Conservation (phyloP, 2,888 invertebrate genomes). For the Drosophila bunnanda region DNA sequence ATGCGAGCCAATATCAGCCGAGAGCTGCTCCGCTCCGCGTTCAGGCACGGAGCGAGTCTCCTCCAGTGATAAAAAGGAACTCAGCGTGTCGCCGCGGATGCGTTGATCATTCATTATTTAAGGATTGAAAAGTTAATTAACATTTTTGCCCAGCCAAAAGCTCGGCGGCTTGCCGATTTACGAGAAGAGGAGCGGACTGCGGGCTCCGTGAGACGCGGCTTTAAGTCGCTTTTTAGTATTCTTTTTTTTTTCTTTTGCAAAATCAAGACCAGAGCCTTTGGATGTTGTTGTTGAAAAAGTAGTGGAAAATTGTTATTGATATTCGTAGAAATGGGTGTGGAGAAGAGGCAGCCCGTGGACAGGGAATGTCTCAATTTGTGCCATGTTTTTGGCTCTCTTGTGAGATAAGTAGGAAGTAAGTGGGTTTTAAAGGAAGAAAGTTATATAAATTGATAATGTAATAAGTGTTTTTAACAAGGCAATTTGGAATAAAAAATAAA, state of each 20-base stretch:
- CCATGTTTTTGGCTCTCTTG: constrained; percentile 7
- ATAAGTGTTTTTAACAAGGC: too few species aligned
- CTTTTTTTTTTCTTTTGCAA: constrained; percentile 33
- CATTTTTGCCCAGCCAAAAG: constrained; percentile 81
- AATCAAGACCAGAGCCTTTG: constrained; percentile 48
- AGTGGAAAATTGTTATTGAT: constrained; percentile 74
- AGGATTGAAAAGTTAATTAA: constrained; percentile 85
- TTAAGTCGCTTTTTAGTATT: constrained; percentile 55
- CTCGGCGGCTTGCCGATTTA: constrained; percentile 63
- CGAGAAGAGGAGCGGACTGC: constrained; percentile 59
- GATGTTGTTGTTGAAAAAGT: constrained; percentile 53
- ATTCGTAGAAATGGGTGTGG: constrained; percentile 40
- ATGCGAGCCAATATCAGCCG: constrained; percentile 81
- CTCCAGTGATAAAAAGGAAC: constrained; percentile 83
- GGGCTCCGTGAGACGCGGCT: constrained; percentile 26
- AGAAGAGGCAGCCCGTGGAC: constrained; percentile 5
- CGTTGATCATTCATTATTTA: constrained; percentile 85
- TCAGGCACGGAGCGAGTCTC: constrained; percentile 8
- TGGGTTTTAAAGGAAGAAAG: too few species aligned
- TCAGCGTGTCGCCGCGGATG: constrained; percentile 84
- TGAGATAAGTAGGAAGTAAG: not conserved
- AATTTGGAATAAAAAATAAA: too few species aligned
- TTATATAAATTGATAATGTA: not conserved
- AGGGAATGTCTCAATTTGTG: constrained; percentile 61
- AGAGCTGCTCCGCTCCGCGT: constrained; percentile 23